Conservation (phyloP, 1,140 invertebrate genomes). For the Wasmannia auropunctata region DNA sequence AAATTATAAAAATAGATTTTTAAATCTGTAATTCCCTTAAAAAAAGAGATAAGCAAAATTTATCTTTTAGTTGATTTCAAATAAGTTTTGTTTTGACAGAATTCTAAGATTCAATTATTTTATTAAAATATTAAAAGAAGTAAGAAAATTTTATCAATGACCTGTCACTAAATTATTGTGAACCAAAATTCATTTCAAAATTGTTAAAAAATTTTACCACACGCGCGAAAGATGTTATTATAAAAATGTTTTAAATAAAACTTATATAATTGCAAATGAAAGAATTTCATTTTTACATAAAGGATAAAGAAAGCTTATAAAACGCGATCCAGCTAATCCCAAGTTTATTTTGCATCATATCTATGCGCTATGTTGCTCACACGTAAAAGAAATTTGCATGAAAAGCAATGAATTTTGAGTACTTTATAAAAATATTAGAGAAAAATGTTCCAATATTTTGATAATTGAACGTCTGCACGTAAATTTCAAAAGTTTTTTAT, state of each 20-base stretch:
- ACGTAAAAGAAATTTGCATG: background rate
- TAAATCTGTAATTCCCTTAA: background rate
- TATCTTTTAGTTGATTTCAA: background rate
- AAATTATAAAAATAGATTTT: background rate
- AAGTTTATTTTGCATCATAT: background rate
- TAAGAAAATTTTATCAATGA: background rate
- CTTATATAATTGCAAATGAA: background rate
- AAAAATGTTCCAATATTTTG: background rate
- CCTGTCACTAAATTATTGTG: background rate
- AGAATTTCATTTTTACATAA: background rate
- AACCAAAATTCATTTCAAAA: background rate
- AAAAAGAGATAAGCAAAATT: background rate
- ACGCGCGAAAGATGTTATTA: background rate
- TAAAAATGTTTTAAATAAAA: background rate
- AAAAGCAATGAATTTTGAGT: background rate
- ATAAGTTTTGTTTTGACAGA: background rate
- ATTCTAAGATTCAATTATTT: background rate
- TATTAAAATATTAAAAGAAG: background rate
- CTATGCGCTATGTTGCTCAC: no score
- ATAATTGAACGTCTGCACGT: background rate
- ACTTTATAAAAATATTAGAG: background rate
- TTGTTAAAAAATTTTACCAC: background rate
- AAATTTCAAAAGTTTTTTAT: background rate
- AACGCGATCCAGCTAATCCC: background rate
- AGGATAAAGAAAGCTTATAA: background rate